phyloP scores from a whole-genome alignment of 2,113 vertebrate genomes.

The Rhea pennata region DNA sequence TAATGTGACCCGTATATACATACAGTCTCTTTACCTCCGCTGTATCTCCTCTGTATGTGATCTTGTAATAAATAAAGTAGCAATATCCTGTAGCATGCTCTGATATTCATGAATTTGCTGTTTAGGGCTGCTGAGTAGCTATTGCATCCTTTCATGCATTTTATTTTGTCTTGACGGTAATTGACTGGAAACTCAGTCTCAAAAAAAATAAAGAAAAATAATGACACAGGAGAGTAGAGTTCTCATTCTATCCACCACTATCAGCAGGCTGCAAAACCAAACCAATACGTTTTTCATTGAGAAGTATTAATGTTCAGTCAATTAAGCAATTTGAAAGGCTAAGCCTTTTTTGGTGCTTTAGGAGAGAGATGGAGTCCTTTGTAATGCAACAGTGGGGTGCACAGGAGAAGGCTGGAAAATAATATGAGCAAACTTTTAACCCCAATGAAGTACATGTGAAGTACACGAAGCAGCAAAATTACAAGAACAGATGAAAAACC shows the following conservation, averaged over 20 bases:
- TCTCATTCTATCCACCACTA: not conserved
- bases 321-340: not conserved
- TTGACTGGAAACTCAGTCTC: not conserved
- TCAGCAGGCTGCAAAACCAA: not conserved
- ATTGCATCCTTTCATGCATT: not conserved
- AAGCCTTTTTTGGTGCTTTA: not conserved
- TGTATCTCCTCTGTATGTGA: not conserved
- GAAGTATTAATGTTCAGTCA: not conserved
- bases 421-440: not conserved
- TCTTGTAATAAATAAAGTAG: constrained; percentile 26
- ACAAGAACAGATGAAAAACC: not conserved
- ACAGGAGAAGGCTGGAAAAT: not conserved
- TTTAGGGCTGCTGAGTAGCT: not conserved
- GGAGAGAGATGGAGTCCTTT: not conserved
- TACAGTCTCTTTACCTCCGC: not conserved
- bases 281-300: not conserved
- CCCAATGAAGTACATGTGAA: not conserved
- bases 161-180: not conserved
- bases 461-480: not conserved
- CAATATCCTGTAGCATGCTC: not conserved
- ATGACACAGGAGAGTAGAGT: not conserved
- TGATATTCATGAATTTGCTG: not conserved
- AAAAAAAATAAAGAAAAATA: not conserved
- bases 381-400: not conserved
- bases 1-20: not conserved